Percentiles rank a stretch among this genome's conserved stretches.
Evolutionary conservation across 2,113 vertebrate species (phyloP).

Genomic region (Dipodomys merriami): DNA sequence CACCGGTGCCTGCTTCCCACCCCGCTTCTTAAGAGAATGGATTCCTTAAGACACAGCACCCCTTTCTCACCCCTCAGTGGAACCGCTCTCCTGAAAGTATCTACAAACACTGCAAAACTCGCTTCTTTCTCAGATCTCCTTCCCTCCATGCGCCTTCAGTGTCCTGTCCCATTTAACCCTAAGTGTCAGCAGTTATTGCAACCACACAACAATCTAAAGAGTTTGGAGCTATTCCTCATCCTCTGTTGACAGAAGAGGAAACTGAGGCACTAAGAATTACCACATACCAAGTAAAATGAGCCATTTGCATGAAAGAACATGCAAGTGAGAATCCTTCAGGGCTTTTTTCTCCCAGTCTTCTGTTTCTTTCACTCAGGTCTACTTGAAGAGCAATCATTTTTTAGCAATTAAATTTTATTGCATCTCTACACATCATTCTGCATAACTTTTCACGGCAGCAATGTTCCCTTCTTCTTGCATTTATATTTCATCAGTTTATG

Average conservation of each 20-base stretch:
- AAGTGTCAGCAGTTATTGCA: not conserved
- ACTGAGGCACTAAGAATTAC: not conserved
- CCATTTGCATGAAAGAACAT: not conserved
- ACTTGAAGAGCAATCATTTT: not conserved
- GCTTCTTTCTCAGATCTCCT: not conserved
- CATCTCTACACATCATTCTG: not conserved
- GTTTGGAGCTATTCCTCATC: not conserved
- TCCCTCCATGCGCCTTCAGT: not conserved
- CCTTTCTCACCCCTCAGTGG: not conserved
- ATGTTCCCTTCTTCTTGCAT: slow-evolving; percentile 14
- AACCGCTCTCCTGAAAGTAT: not conserved
- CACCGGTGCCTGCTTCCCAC: not conserved
- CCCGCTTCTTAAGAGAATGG: not conserved
- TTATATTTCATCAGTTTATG: slow-evolving; percentile 30
- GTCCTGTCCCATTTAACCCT: not conserved
- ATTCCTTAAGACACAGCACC: not conserved
- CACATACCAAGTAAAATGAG: too few relatives aligned
- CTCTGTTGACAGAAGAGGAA: not conserved
- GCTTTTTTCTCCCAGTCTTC: not conserved
- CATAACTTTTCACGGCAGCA: slow-evolving; percentile 19
- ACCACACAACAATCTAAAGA: not conserved
- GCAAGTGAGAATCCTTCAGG: not conserved
- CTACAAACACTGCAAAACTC: not conserved
- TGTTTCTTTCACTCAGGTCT: not conserved
- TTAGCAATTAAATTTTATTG: slow-evolving; percentile 44